phyloP scores from a whole-genome alignment of 2,888 invertebrate genomes.

The Agrypnus murinus region DNA sequence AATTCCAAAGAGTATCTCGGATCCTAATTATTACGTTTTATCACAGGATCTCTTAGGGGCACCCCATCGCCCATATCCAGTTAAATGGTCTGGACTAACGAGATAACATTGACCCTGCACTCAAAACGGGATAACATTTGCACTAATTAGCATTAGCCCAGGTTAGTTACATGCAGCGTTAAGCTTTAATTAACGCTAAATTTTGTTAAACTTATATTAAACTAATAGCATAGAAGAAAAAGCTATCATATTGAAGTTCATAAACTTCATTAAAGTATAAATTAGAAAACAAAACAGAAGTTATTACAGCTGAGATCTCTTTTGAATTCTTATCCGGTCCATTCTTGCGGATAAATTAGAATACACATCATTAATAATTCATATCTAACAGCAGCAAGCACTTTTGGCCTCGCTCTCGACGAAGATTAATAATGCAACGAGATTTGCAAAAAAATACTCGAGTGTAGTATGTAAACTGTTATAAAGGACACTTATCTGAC shows the following conservation, averaged over 20 bases:
- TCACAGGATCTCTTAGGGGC: not conserved
- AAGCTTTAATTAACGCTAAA: not conserved
- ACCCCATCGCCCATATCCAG: not conserved
- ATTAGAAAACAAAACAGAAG: not conserved
- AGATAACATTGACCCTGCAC: constrained; percentile 23
- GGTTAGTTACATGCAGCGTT: constrained; percentile 15
- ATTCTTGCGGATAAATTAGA: constrained; percentile 21
- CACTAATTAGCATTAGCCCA: constrained; percentile 16
- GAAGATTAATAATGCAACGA: constrained; percentile 11
- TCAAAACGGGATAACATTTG: constrained; percentile 11
- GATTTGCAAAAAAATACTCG: not conserved
- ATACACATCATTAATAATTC: constrained; percentile 29
- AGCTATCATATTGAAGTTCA: not conserved
- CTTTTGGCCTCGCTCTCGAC: constrained; percentile 10
- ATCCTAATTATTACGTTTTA: constrained; percentile 22
- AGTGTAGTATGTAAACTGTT: too few relatives aligned
- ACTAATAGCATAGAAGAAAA: not conserved
- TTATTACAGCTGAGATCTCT: not conserved
- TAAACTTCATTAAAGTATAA: not conserved
- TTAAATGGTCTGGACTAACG: constrained; percentile 26
- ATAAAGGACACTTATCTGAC: too few relatives aligned
- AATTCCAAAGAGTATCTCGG: constrained; percentile 3
- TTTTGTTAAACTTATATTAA: not conserved
- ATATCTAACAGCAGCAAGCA: constrained; percentile 27
- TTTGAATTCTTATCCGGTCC: not conserved